Conservation (phyloP, 1,140 invertebrate species). For the Formica exsecta region DNA sequence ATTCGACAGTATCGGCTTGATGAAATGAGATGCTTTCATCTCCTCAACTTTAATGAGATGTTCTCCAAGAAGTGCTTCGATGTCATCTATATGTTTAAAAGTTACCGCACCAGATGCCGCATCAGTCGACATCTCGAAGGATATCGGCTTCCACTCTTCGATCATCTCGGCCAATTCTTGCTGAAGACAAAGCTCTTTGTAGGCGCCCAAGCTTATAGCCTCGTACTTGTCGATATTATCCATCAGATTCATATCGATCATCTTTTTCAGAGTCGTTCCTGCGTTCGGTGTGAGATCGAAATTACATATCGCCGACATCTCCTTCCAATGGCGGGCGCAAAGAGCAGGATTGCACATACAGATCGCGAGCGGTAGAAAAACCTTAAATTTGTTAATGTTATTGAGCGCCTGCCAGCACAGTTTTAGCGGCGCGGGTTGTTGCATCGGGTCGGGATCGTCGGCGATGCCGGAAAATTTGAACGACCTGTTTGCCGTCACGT, state of each 20-base stretch:
- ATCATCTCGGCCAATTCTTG: slow-evolving; percentile 89
- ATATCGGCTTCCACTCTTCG: slow-evolving; percentile 88
- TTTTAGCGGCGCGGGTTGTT: slow-evolving; percentile 88
- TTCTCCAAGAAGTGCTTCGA: slow-evolving; percentile 89
- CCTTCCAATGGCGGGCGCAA: slow-evolving; percentile 90
- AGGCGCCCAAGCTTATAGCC: slow-evolving; percentile 90
- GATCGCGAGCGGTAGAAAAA: slow-evolving; percentile 88
- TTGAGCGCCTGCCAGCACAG: slow-evolving; percentile 87
- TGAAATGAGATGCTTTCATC: slow-evolving; percentile 90
- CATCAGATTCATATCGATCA: slow-evolving; percentile 88
- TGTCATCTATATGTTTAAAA: slow-evolving; percentile 88
- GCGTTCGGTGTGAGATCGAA: slow-evolving; percentile 90
- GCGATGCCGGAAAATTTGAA: slow-evolving; percentile 85
- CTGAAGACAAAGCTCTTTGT: slow-evolving; percentile 89
- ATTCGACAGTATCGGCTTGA: slow-evolving; percentile 88
- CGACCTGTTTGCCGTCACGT: slow-evolving; percentile 83
- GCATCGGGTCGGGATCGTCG: slow-evolving; percentile 88
- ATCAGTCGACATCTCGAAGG: slow-evolving; percentile 85
- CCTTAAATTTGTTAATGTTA: slow-evolving; percentile 88
- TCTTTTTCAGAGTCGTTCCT: slow-evolving; percentile 88
- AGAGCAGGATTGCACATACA: slow-evolving; percentile 91
- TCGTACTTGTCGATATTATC: slow-evolving; percentile 88
- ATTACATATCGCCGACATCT: slow-evolving; percentile 90
- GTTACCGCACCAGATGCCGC: slow-evolving; percentile 85
- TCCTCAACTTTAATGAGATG: slow-evolving; percentile 89